Evolutionary conservation across 2,797 vertebrate species (phyloP).

Genomic region (Danio kyathit): DNA sequence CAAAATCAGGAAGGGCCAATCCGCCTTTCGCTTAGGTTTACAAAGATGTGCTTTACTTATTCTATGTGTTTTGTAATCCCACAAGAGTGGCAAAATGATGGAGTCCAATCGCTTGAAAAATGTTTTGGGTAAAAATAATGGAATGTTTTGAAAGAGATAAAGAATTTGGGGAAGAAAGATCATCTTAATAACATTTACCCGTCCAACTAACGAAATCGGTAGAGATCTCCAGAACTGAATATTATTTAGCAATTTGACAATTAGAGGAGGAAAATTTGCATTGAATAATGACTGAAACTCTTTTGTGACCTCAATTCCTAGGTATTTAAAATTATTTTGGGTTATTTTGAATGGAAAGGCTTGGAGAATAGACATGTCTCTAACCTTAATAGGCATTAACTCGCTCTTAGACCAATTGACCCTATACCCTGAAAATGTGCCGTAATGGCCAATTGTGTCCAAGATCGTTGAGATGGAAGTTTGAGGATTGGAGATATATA

Average conservation of each 20-base stretch:
- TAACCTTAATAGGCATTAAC: background rate
- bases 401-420: background rate
- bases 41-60: conserved; percentile 18
- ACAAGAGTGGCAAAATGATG: no score
- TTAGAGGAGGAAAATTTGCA: background rate
- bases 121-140: no score
- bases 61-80: no score
- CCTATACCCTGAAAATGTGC: background rate
- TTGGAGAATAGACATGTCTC: background rate
- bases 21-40: background rate
- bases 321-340: background rate
- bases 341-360: background rate
- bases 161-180: no score
- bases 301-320: background rate
- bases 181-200: no score
- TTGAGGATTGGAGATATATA: background rate
- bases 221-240: no score
- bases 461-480: background rate
- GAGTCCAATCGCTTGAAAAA: no score
- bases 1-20: background rate
- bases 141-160: no score
- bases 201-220: no score
- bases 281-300: background rate
- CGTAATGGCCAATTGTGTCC: background rate
- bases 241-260: background rate